phyloP scores from a whole-genome alignment of 1,140 invertebrate species.

The Drosophila nigrodunni region DNA sequence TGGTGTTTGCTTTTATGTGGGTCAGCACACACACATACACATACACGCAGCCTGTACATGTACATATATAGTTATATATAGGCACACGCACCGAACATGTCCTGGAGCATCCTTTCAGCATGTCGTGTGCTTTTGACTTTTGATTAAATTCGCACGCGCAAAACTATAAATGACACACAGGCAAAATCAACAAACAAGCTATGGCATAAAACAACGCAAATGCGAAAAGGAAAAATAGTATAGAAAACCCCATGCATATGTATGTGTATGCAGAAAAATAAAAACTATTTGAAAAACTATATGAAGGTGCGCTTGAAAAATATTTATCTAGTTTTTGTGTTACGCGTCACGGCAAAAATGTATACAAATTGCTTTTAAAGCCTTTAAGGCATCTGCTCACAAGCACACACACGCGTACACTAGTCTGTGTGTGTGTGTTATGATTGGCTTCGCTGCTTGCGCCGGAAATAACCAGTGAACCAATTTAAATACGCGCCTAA shows the following conservation, averaged over 20 bases:
- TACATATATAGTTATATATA: not conserved
- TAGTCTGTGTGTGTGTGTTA: constrained; percentile 12
- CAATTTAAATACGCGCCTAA: constrained; percentile 73
- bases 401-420: constrained; percentile 8
- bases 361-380: constrained; percentile 79
- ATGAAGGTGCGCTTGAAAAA: constrained; percentile 38
- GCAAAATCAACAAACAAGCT: constrained; percentile 9
- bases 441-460: constrained; percentile 31
- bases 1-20: constrained; percentile 70
- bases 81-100: constrained; percentile 33
- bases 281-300: constrained; percentile 18
- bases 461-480: constrained; percentile 23
- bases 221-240: constrained; percentile 3
- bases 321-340: constrained; percentile 31
- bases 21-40: constrained; percentile 59
- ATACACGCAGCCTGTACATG: constrained; percentile 11
- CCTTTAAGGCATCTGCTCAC: constrained; percentile 66
- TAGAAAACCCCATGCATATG: not conserved
- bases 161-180: constrained; percentile 50
- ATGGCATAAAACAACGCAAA: no score
- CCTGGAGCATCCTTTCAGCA: constrained; percentile 35
- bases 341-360: constrained; percentile 30
- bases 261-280: constrained; percentile 3
- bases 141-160: constrained; percentile 77
- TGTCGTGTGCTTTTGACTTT: constrained; percentile 70